Percentiles rank a stretch among this genome's conserved stretches.
Evolutionary conservation across 2,888 invertebrate species (phyloP).

Genomic region (Drosophila histrio): DNA sequence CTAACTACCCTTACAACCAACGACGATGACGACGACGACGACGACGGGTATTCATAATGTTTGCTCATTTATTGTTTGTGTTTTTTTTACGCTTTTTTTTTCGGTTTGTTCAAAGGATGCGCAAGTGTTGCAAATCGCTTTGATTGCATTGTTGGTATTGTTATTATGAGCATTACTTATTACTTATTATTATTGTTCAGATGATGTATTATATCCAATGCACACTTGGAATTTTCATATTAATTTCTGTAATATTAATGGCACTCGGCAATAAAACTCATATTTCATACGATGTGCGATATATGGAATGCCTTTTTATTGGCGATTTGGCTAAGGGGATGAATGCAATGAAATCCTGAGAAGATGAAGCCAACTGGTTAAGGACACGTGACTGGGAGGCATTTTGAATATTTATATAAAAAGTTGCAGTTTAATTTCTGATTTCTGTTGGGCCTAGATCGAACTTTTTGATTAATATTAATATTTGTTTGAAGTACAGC

Average conservation of each 20-base stretch:
- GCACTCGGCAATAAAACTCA: conserved; percentile 45
- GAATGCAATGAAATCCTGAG: background rate
- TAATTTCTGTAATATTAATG: conserved; percentile 75
- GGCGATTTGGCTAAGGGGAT: background rate
- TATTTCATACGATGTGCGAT: conserved; percentile 59
- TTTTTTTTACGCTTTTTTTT: conserved; percentile 11
- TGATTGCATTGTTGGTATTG: conserved; percentile 75
- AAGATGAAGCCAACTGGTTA: conserved; percentile 1
- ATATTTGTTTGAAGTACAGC: too few relatives aligned
- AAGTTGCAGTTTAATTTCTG: background rate
- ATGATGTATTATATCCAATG: conserved; percentile 71
- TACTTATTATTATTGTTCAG: conserved; percentile 48
- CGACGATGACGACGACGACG: too few relatives aligned
- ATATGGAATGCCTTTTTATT: conserved; percentile 30
- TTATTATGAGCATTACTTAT: conserved; percentile 58
- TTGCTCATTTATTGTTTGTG: conserved; percentile 66
- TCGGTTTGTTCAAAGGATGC: conserved; percentile 61
- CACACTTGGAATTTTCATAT: conserved; percentile 79
- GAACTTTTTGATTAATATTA: too few relatives aligned
- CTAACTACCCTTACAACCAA: conserved; percentile 31
- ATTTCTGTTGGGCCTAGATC: background rate
- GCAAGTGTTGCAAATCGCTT: conserved; percentile 79
- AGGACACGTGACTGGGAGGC: conserved; percentile 34
- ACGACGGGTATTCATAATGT: conserved; percentile 50
- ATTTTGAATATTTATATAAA: conserved; percentile 15